Evolutionary conservation across 2,797 vertebrate genomes (phyloP), one percentile per base, ranked within the genome.

Genomic region (Okamejei kenojei): DNA sequence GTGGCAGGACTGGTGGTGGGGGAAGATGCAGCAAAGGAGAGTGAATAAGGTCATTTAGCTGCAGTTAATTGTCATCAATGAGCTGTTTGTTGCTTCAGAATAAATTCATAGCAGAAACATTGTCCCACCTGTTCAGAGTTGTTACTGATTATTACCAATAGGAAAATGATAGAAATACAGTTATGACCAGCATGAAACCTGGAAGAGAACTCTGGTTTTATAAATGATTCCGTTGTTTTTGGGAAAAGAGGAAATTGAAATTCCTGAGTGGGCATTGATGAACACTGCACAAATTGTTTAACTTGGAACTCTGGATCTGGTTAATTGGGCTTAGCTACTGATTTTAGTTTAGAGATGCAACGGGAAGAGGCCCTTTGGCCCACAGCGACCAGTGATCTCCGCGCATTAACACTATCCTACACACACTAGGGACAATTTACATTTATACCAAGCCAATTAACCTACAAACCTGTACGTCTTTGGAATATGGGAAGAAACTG

Each of bases 1-100:
- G 45, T 76, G 90, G 80, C 95, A 97, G 97, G 95, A 96, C 95
- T 96, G 93, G 93, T 93, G 93, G 93, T 93, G 78, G 93, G 94
- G 35, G 65, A 93, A 94, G 19, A 93, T 94, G 93, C 90, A 93
- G 78, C 19, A 21, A 15, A 94, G 93, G 63, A 54, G 94, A 94
- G 93, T 95, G 93, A 95, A 94, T 93, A 91, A 95, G 94, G 95
- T 95, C 82, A 95, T 32, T 93, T 93, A 15, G 68, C 10, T 93
- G 63, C 7, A 93, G 74, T 93, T 93, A 93, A 93, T 38, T 77
- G 23, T 65, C 61, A 86, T 65, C 26, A 63, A 1, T 26, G 11
- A 90, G 19, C 86, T 35, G 61, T 68, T 68, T 23, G 65, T 73
- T 90, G 61, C 65, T 8, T 1, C 29, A 90, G 61, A 90, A 90